Conservation (phyloP, 2,797 vertebrate species). For the Ctenochaetus hawaiiensis region DNA sequence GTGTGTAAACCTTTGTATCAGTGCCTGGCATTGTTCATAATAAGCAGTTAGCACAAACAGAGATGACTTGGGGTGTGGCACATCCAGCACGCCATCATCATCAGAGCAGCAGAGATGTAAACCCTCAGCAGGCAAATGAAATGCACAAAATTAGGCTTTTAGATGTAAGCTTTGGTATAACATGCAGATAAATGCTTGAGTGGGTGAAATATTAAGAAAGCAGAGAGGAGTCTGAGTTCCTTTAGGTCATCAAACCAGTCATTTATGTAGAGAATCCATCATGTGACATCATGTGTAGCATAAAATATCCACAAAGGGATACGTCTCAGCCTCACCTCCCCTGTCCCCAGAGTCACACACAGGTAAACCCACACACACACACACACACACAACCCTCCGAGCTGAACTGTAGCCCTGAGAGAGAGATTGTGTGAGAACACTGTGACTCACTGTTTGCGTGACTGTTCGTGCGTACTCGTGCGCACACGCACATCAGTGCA, state of each 20-base stretch:
- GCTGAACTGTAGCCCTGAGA: constrained; percentile 77
- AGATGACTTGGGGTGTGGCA: constrained; percentile 8
- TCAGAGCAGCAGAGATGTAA: constrained; percentile 21
- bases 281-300: constrained; percentile 7
- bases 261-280: constrained; percentile 17
- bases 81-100: constrained; percentile 14
- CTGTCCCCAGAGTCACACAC: constrained; percentile 10
- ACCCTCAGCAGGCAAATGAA: not conserved
- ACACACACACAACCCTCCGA: constrained; percentile 20
- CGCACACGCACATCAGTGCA: constrained; percentile 50
- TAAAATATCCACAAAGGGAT: constrained; percentile 5
- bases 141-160: not conserved
- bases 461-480: constrained; percentile 38
- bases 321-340: constrained; percentile 1
- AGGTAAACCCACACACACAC: not conserved
- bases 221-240: not conserved
- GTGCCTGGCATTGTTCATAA: constrained; percentile 7
- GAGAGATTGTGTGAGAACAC: constrained; percentile 79
- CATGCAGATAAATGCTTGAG: constrained; percentile 7
- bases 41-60: constrained; percentile 14
- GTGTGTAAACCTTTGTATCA: constrained; percentile 12
- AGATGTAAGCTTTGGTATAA: constrained; percentile 1
- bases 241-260: constrained; percentile 14
- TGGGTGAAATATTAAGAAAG: not conserved
- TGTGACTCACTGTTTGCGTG: constrained; percentile 67